A percentile compares a stretch with the other conserved stretches of the same genome.
Conservation (phyloP, 2,113 vertebrate genomes). For the Scopus umbretta region DNA sequence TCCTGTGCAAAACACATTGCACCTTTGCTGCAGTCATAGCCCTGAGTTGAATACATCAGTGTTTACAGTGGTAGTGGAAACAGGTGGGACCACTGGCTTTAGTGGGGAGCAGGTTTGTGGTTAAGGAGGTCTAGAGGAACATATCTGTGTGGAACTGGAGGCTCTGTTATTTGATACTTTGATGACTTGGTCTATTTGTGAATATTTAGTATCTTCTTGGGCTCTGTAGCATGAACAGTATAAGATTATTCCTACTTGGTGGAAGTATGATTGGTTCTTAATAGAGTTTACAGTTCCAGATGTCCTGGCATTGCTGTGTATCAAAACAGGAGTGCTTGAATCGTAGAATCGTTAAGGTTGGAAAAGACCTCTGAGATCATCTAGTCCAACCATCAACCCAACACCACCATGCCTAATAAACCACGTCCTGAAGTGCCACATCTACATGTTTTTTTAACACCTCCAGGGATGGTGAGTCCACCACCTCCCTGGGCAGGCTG, state of each 20-base stretch:
- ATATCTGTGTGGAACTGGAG: not conserved
- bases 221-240: not conserved
- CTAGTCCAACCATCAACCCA: no score
- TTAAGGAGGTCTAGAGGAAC: not conserved
- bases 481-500: no score
- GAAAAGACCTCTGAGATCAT: no score
- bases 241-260: not conserved
- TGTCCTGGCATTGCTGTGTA: not conserved
- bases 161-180: not conserved
- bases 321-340: not conserved
- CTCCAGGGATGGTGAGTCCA: no score
- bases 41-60: not conserved
- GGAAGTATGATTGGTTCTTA: not conserved
- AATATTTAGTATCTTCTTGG: not conserved
- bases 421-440: no score
- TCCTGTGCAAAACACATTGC: not conserved
- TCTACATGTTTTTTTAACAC: no score
- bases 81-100: not conserved
- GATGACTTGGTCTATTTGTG: not conserved
- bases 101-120: not conserved
- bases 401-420: no score
- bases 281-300: not conserved
- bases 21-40: not conserved
- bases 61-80: not conserved
- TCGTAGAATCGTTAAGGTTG: no score